phyloP scores from a whole-genome alignment of 2,797 vertebrate genomes.

The Enteromius viviparus region DNA sequence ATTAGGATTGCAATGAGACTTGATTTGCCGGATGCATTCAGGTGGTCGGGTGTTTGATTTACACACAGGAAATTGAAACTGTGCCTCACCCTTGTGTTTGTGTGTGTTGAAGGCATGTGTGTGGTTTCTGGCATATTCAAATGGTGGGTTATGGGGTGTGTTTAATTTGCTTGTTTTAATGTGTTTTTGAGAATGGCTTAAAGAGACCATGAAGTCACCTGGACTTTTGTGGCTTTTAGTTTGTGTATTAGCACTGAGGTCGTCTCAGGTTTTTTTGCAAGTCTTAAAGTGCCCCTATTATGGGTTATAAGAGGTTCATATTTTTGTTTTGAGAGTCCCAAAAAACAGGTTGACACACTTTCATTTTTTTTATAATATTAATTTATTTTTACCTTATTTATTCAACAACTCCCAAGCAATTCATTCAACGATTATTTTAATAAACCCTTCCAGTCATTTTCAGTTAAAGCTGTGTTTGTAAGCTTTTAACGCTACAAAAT shows the following conservation, averaged over 20 bases:
- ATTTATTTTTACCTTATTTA: too few species aligned
- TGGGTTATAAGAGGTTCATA: too few species aligned
- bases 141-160: constrained; percentile 3
- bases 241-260: neutral
- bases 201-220: constrained; percentile 5
- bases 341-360: too few species aligned
- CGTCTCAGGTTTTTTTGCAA: neutral
- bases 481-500: too few species aligned
- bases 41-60: constrained; percentile 14
- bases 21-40: neutral
- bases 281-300: neutral
- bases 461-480: too few species aligned
- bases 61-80: neutral
- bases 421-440: too few species aligned
- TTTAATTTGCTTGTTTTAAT: constrained; percentile 25
- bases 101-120: neutral
- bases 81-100: neutral
- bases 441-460: too few species aligned
- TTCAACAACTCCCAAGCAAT: too few species aligned
- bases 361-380: too few species aligned
- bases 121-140: constrained; percentile 27
- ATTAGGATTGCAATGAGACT: neutral
- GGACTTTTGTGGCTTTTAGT: neutral
- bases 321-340: too few species aligned
- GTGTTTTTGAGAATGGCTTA: constrained; percentile 7